phyloP scores from a whole-genome alignment of 2,113 vertebrate genomes.

The Pterocles gutturalis region DNA sequence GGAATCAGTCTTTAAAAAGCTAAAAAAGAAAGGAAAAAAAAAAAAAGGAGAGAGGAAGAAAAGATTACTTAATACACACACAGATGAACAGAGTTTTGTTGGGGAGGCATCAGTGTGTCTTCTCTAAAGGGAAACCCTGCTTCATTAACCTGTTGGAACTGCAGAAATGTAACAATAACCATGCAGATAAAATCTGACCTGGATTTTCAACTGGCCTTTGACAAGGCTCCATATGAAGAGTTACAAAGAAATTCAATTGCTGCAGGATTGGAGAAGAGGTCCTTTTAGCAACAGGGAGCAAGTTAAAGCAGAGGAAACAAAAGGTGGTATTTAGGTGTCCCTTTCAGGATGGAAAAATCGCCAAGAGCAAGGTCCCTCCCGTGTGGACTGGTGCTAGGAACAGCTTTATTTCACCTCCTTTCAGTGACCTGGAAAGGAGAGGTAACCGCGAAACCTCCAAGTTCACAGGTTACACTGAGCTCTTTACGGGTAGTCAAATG shows the following conservation, averaged over 20 bases:
- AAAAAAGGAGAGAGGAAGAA: neutral
- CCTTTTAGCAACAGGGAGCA: neutral
- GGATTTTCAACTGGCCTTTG: neutral
- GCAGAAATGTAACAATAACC: neutral
- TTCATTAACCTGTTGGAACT: neutral
- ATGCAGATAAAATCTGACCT: neutral
- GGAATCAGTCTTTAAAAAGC: neutral
- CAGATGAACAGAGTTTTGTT: neutral
- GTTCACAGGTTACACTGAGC: neutral
- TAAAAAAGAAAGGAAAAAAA: no score
- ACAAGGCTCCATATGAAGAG: neutral
- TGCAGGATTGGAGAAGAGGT: neutral
- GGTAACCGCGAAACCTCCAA: neutral
- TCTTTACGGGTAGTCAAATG: neutral
- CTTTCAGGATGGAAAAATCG: neutral
- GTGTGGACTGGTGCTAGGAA: neutral
- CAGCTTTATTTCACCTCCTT: neutral
- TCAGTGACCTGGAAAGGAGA: neutral
- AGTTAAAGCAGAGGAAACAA: neutral
- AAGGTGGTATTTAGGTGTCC: neutral
- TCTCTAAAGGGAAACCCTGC: neutral
- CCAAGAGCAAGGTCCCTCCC: neutral
- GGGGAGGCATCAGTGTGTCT: neutral
- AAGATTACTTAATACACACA: neutral
- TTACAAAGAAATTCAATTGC: neutral